phyloP scores from a whole-genome alignment of 2,888 invertebrate species.

The Agrotis puta region DNA sequence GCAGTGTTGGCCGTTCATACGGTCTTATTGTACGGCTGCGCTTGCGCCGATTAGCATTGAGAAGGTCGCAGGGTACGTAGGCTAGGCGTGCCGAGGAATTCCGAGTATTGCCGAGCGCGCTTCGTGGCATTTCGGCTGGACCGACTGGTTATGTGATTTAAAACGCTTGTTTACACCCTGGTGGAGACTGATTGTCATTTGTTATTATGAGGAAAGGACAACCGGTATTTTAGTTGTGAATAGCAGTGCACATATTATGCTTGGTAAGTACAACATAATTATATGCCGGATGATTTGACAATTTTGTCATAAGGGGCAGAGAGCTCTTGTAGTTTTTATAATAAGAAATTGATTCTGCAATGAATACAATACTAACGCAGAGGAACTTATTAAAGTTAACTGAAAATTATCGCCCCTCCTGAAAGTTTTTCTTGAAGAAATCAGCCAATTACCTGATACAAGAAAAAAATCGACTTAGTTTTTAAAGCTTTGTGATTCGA shows the following conservation, averaged over 20 bases:
- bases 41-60: slow-evolving; percentile 83
- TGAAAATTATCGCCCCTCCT: neutral
- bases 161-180: slow-evolving; percentile 54
- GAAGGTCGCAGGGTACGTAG: slow-evolving; percentile 83
- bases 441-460: slow-evolving; percentile 60
- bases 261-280: too few species aligned
- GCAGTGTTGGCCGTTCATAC: slow-evolving; percentile 51
- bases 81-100: slow-evolving; percentile 78
- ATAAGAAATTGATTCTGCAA: too few species aligned
- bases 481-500: neutral
- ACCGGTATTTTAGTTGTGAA: slow-evolving; percentile 10
- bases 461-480: slow-evolving; percentile 14
- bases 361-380: too few species aligned
- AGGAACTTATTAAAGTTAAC: too few species aligned
- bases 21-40: slow-evolving; percentile 63
- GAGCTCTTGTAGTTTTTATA: too few species aligned
- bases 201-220: slow-evolving; percentile 20
- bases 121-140: slow-evolving; percentile 78
- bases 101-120: slow-evolving; percentile 74
- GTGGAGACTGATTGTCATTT: slow-evolving; percentile 47
- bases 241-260: too few species aligned
- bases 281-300: too few species aligned
- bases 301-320: too few species aligned
- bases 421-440: neutral
- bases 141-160: slow-evolving; percentile 63